Percentiles rank a stretch among this genome's conserved stretches.
phyloP scores from a whole-genome alignment of 2,888 invertebrate species.

The Tiphia femorata region DNA sequence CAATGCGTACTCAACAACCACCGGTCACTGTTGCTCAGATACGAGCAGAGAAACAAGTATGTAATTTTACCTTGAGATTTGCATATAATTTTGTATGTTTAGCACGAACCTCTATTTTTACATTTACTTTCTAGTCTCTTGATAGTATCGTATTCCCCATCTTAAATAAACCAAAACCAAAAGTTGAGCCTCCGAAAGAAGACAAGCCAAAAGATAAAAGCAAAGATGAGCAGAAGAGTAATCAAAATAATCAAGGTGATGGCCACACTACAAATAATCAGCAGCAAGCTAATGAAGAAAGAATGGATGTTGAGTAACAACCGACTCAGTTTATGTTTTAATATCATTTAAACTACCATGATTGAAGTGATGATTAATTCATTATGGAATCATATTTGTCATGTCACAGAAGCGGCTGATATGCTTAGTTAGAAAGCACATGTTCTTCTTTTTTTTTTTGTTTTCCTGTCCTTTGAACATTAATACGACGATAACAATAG shows the following conservation, averaged over 20 bases:
- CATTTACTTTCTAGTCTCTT: conserved; percentile 65
- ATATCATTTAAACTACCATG: conserved; percentile 45
- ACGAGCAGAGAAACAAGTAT: conserved; percentile 81
- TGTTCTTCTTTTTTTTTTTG: conserved; percentile 28
- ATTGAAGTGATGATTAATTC: conserved; percentile 46
- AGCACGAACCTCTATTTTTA: not conserved
- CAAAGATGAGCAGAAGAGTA: conserved; percentile 56
- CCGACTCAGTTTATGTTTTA: conserved; percentile 41
- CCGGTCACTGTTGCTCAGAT: conserved; percentile 85
- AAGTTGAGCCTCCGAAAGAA: conserved; percentile 76
- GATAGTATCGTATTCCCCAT: conserved; percentile 76
- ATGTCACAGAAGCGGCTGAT: conserved; percentile 49
- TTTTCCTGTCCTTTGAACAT: conserved; percentile 28
- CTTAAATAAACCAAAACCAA: conserved; percentile 92
- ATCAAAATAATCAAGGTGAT: conserved; percentile 56
- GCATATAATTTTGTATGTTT: not conserved
- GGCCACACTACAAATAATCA: conserved; percentile 53
- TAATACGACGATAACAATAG: conserved; percentile 28
- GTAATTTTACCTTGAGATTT: conserved; percentile 50
- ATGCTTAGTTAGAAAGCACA: conserved; percentile 36
- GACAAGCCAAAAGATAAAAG: conserved; percentile 68
- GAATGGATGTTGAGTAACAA: conserved; percentile 69
- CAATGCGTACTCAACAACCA: conserved; percentile 80
- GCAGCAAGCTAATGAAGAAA: conserved; percentile 58
- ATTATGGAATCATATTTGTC: conserved; percentile 41